phyloP scores from a whole-genome alignment of 1,140 invertebrate species.

The Aphis craccivora region DNA sequence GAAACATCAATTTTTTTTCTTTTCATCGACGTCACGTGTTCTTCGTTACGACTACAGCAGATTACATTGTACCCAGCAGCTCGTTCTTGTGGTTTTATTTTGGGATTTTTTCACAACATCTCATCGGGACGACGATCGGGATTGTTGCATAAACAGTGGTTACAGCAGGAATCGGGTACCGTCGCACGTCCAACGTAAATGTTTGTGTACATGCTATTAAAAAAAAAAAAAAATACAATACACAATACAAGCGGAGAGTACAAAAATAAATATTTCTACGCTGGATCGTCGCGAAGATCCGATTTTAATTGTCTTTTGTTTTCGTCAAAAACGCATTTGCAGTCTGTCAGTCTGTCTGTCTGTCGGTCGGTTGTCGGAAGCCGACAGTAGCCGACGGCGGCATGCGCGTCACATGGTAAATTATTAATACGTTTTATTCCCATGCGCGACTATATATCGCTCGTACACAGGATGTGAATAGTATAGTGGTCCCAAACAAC shows the following conservation, averaged over 20 bases:
- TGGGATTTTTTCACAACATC: neutral
- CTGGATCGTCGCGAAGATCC: neutral
- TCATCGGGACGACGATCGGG: neutral
- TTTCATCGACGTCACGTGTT: too few relatives aligned
- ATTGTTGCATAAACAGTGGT: neutral
- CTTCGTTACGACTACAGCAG: neutral
- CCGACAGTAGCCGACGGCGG: too few relatives aligned
- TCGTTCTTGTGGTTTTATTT: neutral
- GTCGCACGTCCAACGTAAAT: neutral
- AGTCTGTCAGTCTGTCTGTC: neutral
- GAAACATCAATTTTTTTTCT: neutral
- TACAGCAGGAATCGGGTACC: neutral
- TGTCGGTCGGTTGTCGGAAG: neutral
- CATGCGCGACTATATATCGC: neutral
- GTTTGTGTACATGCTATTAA: neutral
- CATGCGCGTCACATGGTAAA: neutral
- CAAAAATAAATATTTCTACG: neutral
- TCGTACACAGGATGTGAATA: neutral
- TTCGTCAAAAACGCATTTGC: neutral
- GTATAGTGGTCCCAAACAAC: neutral
- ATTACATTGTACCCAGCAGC: neutral
- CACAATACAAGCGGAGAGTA: neutral
- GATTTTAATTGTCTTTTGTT: constrained; percentile 16
- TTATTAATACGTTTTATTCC: constrained; percentile 11
- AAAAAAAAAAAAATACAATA: too few relatives aligned